Percentiles rank a stretch among this genome's conserved stretches.
phyloP scores from a whole-genome alignment of 2,888 invertebrate genomes.

The Thymelicus sylvestris region DNA sequence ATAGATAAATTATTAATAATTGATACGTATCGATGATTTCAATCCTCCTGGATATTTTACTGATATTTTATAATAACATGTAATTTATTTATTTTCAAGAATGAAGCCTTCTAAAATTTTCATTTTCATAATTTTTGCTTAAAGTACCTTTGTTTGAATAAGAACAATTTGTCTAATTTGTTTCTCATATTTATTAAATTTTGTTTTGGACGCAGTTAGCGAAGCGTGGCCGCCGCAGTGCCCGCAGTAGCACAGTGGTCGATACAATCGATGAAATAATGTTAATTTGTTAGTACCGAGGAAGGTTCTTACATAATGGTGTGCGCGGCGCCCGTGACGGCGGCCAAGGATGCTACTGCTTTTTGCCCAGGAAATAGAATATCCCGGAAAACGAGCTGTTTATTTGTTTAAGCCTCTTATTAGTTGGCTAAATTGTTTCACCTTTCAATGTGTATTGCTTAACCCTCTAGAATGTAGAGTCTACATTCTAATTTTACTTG shows the following conservation, averaged over 20 bases:
- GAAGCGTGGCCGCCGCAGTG: slow-evolving; percentile 9
- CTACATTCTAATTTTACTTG: too few species aligned
- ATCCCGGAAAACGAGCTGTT: slow-evolving; percentile 60
- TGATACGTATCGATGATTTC: too few species aligned
- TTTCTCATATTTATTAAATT: not conserved
- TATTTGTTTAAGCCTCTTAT: slow-evolving; percentile 38
- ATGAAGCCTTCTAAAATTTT: too few species aligned
- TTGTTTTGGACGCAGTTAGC: not conserved
- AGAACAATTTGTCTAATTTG: too few species aligned
- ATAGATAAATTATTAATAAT: too few species aligned
- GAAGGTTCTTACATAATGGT: slow-evolving; percentile 29
- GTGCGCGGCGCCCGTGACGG: slow-evolving; percentile 31
- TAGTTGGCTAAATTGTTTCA: not conserved
- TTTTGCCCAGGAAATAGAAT: slow-evolving; percentile 49
- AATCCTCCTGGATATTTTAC: too few species aligned
- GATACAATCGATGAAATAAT: slow-evolving; percentile 28
- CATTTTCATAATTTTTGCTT: too few species aligned
- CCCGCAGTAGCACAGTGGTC: slow-evolving; percentile 14
- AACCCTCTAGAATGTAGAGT: too few species aligned
- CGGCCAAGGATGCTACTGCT: slow-evolving; percentile 33
- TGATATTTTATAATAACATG: too few species aligned
- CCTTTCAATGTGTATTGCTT: not conserved
- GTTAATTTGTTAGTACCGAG: slow-evolving; percentile 9
- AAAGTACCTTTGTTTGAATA: too few species aligned
- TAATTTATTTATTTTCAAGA: too few species aligned